Conservation (phyloP, 2,113 vertebrate genomes). For the Ellobius talpinus region DNA sequence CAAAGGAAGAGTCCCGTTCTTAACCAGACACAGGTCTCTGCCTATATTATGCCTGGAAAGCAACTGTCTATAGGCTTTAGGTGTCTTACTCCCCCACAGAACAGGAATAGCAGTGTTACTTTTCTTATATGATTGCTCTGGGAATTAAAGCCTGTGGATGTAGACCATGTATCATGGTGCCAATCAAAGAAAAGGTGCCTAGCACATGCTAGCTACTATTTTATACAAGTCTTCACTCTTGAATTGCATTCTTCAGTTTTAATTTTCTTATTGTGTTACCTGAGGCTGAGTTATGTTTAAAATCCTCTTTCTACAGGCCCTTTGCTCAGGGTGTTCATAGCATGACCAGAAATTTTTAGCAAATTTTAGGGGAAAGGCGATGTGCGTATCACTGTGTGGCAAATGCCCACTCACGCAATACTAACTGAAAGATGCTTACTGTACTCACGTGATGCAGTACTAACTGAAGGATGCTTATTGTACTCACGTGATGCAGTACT, state of each 20-base stretch:
- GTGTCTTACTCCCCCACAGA: background rate
- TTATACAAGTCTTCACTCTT: background rate
- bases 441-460: background rate
- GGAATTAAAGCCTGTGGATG: background rate
- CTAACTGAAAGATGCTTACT: background rate
- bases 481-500: background rate
- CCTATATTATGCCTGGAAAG: background rate
- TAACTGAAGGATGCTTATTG: too few species aligned
- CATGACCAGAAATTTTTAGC: slow-evolving; percentile 16
- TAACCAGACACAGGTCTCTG: background rate
- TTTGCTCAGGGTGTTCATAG: background rate
- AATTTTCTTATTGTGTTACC: background rate
- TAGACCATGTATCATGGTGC: background rate
- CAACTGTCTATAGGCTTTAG: background rate
- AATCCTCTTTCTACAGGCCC: background rate
- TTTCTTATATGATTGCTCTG: background rate
- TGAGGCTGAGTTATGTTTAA: background rate
- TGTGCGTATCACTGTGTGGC: background rate
- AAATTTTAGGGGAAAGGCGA: background rate
- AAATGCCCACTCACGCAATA: background rate
- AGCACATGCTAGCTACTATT: background rate
- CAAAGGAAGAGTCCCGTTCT: background rate
- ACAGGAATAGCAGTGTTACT: background rate
- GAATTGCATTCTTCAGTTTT: background rate
- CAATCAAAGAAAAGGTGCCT: background rate